Evolutionary conservation across 2,888 invertebrate species (phyloP), one percentile per base, ranked within the genome.

Genomic region (Cephalotes varians): DNA sequence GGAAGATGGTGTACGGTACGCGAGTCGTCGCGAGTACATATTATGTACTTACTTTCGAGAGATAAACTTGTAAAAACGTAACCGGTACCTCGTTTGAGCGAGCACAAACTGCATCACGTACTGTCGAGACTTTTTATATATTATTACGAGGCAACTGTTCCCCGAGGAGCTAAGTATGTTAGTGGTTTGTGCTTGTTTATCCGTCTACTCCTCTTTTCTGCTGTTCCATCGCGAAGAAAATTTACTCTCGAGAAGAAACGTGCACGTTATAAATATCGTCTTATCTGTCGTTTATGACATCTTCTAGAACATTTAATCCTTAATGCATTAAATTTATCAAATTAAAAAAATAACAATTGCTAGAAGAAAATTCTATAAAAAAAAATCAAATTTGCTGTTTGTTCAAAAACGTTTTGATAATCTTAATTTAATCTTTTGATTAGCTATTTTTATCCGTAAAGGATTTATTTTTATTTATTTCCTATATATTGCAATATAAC

Each of bases 121-220:
- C 31, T 37, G 64, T 21, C 12, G 28, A 51, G 81, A 58, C 67
- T 82, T 25, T 85, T 87, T 85, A 60, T 81, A 82, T 40, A 74
- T 83, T 84, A 84, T 84, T 81, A 83, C 77, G 76, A 79, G 40
- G 65, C 64, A 79, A 81, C 67, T 54, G 72, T 69, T 54, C 64
- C 60, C 64, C 67, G 62, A 60, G 82, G 47, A 54, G 84, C 79
- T 84, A 88, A 88, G 71, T 83, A 80, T 82, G 83, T 82, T 73
- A 81, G 76, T 69, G 79, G 80, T 80, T 88, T 54, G 76, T 62
- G 69, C 65, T 58, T 79, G 76, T 69, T 83, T 81, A 34, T 76
- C 71, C 40, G 37, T 74, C 51, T 44, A 47, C 60, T 56, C 60
- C 62, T 62, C 25, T 67, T 82, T 81, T 85, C 65, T 44, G 47